Evolutionary conservation across 2,113 vertebrate genomes (phyloP).

Genomic region (Pongo abelii): DNA sequence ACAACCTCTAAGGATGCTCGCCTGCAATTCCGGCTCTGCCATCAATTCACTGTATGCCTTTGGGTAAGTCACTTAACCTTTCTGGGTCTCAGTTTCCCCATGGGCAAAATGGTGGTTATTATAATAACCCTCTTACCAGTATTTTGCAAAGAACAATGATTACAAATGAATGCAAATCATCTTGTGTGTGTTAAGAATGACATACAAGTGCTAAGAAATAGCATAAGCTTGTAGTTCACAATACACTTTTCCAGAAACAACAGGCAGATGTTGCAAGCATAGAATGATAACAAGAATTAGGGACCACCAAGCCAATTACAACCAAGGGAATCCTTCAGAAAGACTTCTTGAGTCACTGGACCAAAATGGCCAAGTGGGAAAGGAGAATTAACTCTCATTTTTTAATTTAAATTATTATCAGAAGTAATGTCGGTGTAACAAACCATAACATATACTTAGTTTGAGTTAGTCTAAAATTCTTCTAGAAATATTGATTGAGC

Average conservation of each 20-base stretch:
- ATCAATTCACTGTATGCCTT: not conserved
- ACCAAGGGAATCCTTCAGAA: slow-evolving; percentile 65
- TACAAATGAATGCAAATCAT: slow-evolving; percentile 82
- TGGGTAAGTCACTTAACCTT: slow-evolving; percentile 73
- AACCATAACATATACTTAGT: not conserved
- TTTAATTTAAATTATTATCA: slow-evolving; percentile 75
- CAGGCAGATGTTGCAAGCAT: slow-evolving; percentile 70
- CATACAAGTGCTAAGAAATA: slow-evolving; percentile 79
- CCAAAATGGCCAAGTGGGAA: not conserved
- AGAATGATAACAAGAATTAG: slow-evolving; percentile 79
- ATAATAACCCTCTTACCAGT: slow-evolving; percentile 52
- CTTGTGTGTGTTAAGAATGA: slow-evolving; percentile 74
- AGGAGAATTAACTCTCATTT: slow-evolving; percentile 62
- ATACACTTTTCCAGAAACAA: slow-evolving; percentile 74
- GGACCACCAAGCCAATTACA: slow-evolving; percentile 68
- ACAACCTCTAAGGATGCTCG: not conserved
- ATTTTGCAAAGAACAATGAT: slow-evolving; percentile 66
- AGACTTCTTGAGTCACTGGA: not conserved
- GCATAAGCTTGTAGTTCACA: slow-evolving; percentile 80
- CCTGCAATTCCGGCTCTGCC: not conserved
- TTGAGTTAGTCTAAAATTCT: not conserved
- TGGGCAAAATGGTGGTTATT: slow-evolving; percentile 52
- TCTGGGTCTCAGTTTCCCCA: slow-evolving; percentile 64
- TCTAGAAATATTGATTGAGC: not conserved
- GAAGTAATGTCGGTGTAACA: not conserved